Percentiles rank a stretch among this genome's conserved stretches.
Conservation (phyloP, 2,113 vertebrate genomes). For the Rhinoderma darwinii region DNA sequence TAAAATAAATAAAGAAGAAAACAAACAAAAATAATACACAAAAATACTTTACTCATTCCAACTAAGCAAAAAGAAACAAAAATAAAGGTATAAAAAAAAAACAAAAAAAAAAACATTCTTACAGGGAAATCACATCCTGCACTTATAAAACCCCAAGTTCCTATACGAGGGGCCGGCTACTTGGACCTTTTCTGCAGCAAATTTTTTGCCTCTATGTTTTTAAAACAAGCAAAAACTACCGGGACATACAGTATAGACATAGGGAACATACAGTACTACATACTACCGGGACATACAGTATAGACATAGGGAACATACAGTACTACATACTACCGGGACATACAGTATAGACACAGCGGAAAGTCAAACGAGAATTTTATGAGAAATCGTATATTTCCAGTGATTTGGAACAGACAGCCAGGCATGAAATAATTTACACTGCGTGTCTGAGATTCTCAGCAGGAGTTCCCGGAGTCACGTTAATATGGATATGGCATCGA, state of each 20-base stretch:
- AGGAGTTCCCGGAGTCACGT: conserved; percentile 36
- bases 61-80: neutral
- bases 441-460: conserved; percentile 39
- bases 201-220: neutral
- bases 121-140: neutral
- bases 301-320: too few species aligned
- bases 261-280: too few species aligned
- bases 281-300: too few species aligned
- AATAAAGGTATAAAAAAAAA: neutral
- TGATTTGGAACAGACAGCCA: conserved; percentile 49
- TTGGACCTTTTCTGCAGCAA: neutral
- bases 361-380: conserved; percentile 14
- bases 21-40: neutral
- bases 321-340: neutral
- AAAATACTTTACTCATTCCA: neutral
- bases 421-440: neutral
- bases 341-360: neutral
- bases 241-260: neutral
- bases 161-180: neutral
- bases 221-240: neutral
- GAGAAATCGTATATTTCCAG: conserved; percentile 16
- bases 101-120: neutral
- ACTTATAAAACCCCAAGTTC: neutral
- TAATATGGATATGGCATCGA: conserved; percentile 7
- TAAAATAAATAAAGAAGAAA: neutral